phyloP scores from a whole-genome alignment of 2,888 invertebrate genomes.

The Minunthozetes semirufus region DNA sequence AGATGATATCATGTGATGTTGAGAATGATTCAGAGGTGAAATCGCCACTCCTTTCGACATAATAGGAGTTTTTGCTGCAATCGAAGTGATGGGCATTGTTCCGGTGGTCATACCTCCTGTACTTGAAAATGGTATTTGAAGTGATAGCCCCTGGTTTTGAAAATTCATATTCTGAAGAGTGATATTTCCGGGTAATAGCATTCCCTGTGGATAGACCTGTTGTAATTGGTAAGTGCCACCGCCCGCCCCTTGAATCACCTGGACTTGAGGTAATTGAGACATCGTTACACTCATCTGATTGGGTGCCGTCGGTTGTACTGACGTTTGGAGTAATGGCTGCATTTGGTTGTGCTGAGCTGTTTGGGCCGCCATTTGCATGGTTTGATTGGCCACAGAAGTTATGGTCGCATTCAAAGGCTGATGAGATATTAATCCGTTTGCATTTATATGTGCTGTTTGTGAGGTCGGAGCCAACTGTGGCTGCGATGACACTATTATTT shows the following conservation, averaged over 20 bases:
- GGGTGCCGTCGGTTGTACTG: not conserved
- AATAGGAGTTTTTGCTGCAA: conserved; percentile 11
- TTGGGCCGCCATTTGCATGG: conserved; percentile 2
- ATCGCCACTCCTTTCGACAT: conserved; percentile 25
- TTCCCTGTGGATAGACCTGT: conserved; percentile 9
- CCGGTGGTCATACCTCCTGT: not conserved
- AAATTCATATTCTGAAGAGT: conserved; percentile 2
- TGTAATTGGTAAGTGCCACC: not conserved
- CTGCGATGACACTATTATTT: conserved; percentile 17
- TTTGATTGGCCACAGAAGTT: not conserved
- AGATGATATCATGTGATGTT: conserved; percentile 19
- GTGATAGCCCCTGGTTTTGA: not conserved
- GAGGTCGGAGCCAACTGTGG: not conserved
- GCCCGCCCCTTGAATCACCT: not conserved
- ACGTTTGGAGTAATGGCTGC: not conserved
- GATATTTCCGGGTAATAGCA: not conserved
- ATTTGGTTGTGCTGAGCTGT: not conserved
- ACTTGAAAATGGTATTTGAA: not conserved
- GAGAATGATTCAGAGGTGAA: not conserved
- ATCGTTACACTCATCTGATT: conserved; percentile 6
- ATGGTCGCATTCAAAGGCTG: not conserved
- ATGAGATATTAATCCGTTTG: not conserved
- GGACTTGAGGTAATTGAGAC: conserved; percentile 9
- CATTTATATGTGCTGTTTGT: not conserved
- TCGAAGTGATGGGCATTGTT: conserved; percentile 10